Base-by-base conservation (phyloP, 2,888 invertebrate genomes). In the Synanthedon formicaeformis region DNA sequence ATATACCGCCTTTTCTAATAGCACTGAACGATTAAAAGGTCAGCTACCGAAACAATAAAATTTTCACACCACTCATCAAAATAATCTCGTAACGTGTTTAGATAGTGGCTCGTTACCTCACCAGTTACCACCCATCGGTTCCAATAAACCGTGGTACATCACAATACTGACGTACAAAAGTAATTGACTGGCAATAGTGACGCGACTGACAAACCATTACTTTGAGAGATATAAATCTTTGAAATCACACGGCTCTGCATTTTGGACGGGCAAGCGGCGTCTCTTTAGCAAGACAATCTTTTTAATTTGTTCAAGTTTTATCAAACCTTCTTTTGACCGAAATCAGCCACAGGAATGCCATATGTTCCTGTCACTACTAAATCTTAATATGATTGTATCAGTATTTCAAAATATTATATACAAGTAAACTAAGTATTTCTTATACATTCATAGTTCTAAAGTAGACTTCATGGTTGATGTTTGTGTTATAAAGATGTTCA, bases 191-290 rank as follows among this genome's bases (percentile, higher is more conserved):
- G 55, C 56, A 57, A 59, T 57, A 56, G 53, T 58, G 60, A 56
- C 56, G 54, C 58, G 53, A 54, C 60, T 61, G 65, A 64, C 65
- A 61, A 61, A 58, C 64, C 63, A 66, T 66, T 65, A 66, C 59
- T 66, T 58, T 59, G 52, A 48, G 41, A 50, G 53, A 64, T 64
- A 65, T 59, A 53, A 56, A 66, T 64, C 64, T 59, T 18, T 50
- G 52, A 51, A 51, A 52, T 50, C 56, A 40, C 6, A 40, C 50
- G 27, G 50, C 27, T 50, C 12, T 12, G 1, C 2, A 16, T 49
- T 40, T 50, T 12, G 27, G 40, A 34, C 13, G 16, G n/a, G 8
- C 50, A 34, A 23, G 27, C 40, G 13, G 11, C 40, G n/a, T 34
- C 27, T 27, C 6, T 40, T 12, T 12, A 34, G 27, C 27, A 13